These are phyloP conservation scores for Drosophila mayaguana DNA, from an alignment of 2,888 invertebrate genomes.

Conservation along the genomic window DNA sequence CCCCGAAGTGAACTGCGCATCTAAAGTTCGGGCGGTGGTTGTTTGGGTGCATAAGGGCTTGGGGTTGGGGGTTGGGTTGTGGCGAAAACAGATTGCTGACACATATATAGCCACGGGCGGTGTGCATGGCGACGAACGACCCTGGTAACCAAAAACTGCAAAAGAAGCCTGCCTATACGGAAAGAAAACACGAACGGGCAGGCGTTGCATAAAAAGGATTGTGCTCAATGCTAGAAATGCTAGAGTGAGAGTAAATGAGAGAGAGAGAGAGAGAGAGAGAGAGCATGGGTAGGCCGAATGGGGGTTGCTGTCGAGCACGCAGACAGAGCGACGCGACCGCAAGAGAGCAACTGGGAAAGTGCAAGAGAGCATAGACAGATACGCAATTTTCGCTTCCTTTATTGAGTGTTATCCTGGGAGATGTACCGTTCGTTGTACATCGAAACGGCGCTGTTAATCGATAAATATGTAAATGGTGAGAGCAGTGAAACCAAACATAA, in stretches of 20 bases:
- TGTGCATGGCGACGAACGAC: conserved; percentile 50
- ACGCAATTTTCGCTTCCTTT: conserved; percentile 31
- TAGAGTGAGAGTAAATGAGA: neutral
- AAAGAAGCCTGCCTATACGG: conserved; percentile 31
- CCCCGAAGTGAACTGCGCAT: conserved; percentile 48
- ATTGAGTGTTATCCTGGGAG: conserved; percentile 42
- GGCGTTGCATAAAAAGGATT: conserved; percentile 36
- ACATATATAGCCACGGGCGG: conserved; percentile 62
- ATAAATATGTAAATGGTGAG: conserved; percentile 38
- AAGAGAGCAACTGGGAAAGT: conserved; percentile 24
- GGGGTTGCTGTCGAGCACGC: conserved; percentile 36
- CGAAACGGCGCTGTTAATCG: conserved; percentile 35
- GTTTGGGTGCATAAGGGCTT: conserved; percentile 21
- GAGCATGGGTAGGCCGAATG: conserved; percentile 21
- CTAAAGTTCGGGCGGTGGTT: conserved; percentile 42
- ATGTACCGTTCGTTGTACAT: conserved; percentile 48
- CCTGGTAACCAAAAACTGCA: conserved; percentile 66
- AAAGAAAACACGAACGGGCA: conserved; percentile 14
- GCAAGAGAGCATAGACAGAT: conserved; percentile 40
- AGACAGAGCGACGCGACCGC: conserved; percentile 3
- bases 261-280: conserved; percentile 3
- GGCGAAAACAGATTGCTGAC: conserved; percentile 50
- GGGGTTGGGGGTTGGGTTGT: conserved; percentile 4
- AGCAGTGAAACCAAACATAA: conserved; percentile 51
- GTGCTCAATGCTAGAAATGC: conserved; percentile 20